These are phyloP conservation scores for Branchellion lobata DNA, from an alignment of 2,888 invertebrate species.

Conservation along the genomic window DNA sequence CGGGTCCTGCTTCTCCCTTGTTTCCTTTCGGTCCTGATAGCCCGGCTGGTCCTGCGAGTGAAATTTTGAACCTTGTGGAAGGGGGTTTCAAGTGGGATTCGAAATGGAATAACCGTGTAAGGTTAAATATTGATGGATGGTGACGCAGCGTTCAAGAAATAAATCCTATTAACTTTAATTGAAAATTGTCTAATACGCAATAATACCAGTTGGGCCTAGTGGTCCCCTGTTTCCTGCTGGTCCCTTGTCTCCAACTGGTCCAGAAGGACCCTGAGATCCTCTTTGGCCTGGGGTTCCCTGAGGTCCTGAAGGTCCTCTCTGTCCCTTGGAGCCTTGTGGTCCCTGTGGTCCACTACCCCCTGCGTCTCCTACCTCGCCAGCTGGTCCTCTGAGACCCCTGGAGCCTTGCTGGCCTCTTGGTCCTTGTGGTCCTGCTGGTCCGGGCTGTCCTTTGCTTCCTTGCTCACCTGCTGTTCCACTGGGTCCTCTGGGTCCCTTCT, in stretches of 20 bases:
- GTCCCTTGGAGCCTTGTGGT: slow-evolving; percentile 27
- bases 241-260: slow-evolving; percentile 26
- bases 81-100: too few relatives aligned
- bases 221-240: background rate
- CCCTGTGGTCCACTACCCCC: slow-evolving; percentile 42
- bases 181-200: too few relatives aligned
- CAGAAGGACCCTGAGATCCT: slow-evolving; percentile 45
- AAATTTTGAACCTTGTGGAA: too few relatives aligned
- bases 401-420: background rate
- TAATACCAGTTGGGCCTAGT: background rate
- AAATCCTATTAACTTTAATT: too few relatives aligned
- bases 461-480: slow-evolving; percentile 43
- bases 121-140: too few relatives aligned
- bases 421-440: slow-evolving; percentile 25
- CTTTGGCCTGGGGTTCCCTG: background rate
- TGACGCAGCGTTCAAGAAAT: too few relatives aligned
- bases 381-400: slow-evolving; percentile 2
- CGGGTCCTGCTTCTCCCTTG: background rate
- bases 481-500: slow-evolving; percentile 3
- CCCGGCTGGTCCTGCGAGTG: slow-evolving; percentile 42
- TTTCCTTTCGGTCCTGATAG: slow-evolving; percentile 45
- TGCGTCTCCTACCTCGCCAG: slow-evolving; percentile 24
- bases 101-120: too few relatives aligned
- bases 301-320: background rate
- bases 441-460: slow-evolving; percentile 24